phyloP scores from a whole-genome alignment of 2,113 vertebrate species.

The Amazona vittata region DNA sequence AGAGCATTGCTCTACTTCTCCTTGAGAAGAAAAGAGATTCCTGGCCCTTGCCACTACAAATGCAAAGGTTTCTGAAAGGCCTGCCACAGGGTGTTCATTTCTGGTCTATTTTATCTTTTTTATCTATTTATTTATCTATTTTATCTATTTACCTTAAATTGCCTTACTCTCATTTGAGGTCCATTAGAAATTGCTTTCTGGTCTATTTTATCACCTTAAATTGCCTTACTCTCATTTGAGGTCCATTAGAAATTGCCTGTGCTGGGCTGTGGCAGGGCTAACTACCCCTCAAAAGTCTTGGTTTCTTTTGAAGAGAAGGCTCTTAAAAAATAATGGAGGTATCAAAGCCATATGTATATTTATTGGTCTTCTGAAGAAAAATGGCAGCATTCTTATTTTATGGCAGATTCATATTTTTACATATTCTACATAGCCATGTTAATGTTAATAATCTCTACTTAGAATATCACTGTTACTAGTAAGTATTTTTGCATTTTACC shows the following conservation, averaged over 20 bases:
- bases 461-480: not conserved
- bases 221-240: not conserved
- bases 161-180: not conserved
- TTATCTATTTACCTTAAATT: not conserved
- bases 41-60: not conserved
- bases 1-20: not conserved
- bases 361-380: not conserved
- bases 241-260: not conserved
- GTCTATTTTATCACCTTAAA: not conserved
- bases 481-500: not conserved
- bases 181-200: not conserved
- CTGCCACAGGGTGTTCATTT: not conserved
- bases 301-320: not conserved
- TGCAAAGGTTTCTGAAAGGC: not conserved
- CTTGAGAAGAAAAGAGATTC: not conserved
- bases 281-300: not conserved
- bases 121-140: too few species aligned
- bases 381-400: not conserved
- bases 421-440: not conserved
- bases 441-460: not conserved
- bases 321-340: not conserved
- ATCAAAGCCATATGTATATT: not conserved
- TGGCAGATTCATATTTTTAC: not conserved
- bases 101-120: not conserved
- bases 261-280: not conserved